phyloP scores from a whole-genome alignment of 2,113 vertebrate genomes.

The Corvus hawaiiensis region DNA sequence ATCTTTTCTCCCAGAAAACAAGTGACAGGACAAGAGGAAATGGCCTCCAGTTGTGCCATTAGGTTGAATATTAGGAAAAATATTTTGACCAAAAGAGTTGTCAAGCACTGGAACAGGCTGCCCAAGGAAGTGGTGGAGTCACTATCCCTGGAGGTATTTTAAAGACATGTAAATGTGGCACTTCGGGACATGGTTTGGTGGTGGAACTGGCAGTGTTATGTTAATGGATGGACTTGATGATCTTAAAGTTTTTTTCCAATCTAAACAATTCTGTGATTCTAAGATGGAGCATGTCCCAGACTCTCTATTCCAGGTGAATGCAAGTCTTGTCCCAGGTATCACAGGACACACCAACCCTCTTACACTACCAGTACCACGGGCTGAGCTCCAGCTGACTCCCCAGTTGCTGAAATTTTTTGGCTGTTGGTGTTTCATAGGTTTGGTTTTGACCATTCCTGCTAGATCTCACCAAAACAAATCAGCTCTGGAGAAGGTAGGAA shows the following conservation, averaged over 20 bases:
- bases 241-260: neutral
- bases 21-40: neutral
- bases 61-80: neutral
- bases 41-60: neutral
- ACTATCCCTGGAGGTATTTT: neutral
- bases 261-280: neutral
- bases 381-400: neutral
- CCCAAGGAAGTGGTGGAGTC: neutral
- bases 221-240: neutral
- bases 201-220: neutral
- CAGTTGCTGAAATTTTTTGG: accelerated
- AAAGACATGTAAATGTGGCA: neutral
- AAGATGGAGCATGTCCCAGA: neutral
- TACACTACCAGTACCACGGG: neutral
- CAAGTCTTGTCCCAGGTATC: neutral
- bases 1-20: neutral
- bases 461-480: neutral
- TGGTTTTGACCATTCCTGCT: neutral
- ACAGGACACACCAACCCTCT: neutral
- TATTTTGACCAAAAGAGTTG: neutral
- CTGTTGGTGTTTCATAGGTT: neutral
- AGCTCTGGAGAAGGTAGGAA: neutral
- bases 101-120: neutral
- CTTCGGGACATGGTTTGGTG: neutral
- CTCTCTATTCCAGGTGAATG: neutral